Percentiles rank a stretch among this genome's conserved stretches.
Conservation (phyloP, 2,797 vertebrate genomes). For the Chloroceryle inda region DNA sequence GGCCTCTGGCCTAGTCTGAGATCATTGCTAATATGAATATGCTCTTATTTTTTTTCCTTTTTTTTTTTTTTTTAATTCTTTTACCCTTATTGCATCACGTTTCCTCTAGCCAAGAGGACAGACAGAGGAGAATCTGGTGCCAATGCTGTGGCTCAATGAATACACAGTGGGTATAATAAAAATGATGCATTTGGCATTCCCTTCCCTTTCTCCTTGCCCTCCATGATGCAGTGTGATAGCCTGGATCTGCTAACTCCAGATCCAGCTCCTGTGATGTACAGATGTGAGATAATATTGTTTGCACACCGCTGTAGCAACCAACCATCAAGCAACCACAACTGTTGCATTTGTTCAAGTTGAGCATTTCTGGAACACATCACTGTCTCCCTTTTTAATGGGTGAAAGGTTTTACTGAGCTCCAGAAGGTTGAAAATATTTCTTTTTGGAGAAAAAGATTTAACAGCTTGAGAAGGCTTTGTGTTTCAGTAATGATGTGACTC, state of each 20-base stretch:
- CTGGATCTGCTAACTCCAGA: slow-evolving; percentile 63
- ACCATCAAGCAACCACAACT: slow-evolving; percentile 1
- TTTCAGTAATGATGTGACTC: slow-evolving; percentile 59
- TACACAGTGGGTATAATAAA: slow-evolving; percentile 79
- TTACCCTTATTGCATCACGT: slow-evolving; percentile 73
- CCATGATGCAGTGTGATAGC: slow-evolving; percentile 43
- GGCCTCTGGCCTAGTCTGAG: slow-evolving; percentile 51
- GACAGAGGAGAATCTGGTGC: slow-evolving; percentile 79
- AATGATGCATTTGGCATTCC: slow-evolving; percentile 69
- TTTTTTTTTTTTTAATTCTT: slow-evolving; percentile 69
- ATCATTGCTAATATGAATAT: slow-evolving; percentile 67
- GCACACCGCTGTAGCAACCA: slow-evolving; percentile 11
- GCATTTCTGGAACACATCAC: slow-evolving; percentile 61
- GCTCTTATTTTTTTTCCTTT: slow-evolving; percentile 38
- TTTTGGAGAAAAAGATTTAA: neutral
- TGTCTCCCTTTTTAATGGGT: slow-evolving; percentile 41
- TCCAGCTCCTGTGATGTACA: slow-evolving; percentile 46
- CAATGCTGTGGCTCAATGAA: slow-evolving; percentile 81
- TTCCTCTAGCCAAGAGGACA: slow-evolving; percentile 80
- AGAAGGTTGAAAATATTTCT: neutral
- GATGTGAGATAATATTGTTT: neutral
- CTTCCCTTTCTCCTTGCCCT: slow-evolving; percentile 59
- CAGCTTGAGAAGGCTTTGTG: slow-evolving; percentile 45
- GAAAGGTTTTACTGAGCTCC: slow-evolving; percentile 28
- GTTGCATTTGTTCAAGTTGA: slow-evolving; percentile 36